These are phyloP conservation scores for Athalia cordata DNA, from an alignment of 2,888 invertebrate genomes.

Conservation along the genomic window DNA sequence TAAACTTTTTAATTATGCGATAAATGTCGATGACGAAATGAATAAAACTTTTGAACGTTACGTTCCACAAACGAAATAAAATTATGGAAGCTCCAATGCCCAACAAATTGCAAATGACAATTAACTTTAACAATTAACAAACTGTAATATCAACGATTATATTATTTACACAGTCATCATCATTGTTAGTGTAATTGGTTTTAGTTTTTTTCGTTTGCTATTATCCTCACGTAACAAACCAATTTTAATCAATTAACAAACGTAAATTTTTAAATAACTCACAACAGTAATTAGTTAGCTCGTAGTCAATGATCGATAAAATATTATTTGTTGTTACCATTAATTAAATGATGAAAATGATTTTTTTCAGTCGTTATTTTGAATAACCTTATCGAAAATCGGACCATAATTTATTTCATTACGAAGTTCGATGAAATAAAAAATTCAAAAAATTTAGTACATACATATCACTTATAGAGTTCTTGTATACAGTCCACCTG, in stretches of 20 bases:
- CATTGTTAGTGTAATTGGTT: too few species aligned
- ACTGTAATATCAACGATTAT: neutral
- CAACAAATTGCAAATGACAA: neutral
- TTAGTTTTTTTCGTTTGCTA: neutral
- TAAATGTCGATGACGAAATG: neutral
- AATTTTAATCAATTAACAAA: constrained; percentile 4
- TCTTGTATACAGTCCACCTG: neutral
- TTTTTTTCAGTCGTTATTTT: too few species aligned
- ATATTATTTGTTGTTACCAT: too few species aligned
- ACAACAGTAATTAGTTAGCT: neutral
- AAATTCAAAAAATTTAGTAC: neutral
- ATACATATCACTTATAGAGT: neutral
- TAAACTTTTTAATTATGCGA: neutral
- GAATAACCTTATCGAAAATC: too few species aligned
- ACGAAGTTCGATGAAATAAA: neutral
- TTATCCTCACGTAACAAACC: neutral
- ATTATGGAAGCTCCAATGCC: neutral
- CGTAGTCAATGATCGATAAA: too few species aligned
- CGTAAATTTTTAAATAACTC: constrained; percentile 4
- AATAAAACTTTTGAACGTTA: neutral
- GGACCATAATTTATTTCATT: neutral
- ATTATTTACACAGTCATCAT: too few species aligned
- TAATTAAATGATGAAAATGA: too few species aligned
- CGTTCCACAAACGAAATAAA: neutral
- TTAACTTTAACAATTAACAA: neutral